A percentile compares a stretch with the other conserved stretches of the same genome.
These are phyloP conservation scores for Oncorhynchus mykiss DNA, from an alignment of 2,113 vertebrate species.

Conservation along the genomic window DNA sequence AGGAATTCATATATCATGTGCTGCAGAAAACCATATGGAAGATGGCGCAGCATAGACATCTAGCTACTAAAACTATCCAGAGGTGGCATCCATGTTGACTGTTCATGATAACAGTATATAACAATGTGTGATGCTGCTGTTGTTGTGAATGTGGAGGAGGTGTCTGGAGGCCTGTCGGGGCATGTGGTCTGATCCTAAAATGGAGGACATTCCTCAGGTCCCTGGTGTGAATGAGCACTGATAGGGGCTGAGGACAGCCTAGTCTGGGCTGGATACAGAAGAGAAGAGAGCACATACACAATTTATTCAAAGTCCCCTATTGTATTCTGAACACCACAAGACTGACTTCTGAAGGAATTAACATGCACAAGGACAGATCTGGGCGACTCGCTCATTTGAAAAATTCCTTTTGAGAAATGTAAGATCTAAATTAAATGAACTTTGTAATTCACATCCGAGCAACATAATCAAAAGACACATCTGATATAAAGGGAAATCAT, in stretches of 20 bases:
- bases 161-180: conserved; percentile 39
- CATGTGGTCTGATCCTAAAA: conserved; percentile 45
- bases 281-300: background rate
- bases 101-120: background rate
- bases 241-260: conserved; percentile 38
- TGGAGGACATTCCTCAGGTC: conserved; percentile 55
- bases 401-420: background rate
- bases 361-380: conserved; percentile 7
- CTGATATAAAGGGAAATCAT: conserved; percentile 21
- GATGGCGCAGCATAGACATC: background rate
- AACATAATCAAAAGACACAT: conserved; percentile 19
- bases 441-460: conserved; percentile 19
- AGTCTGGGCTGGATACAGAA: conserved; percentile 1
- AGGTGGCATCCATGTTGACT: too few relatives aligned
- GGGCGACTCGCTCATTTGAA: conserved; percentile 1
- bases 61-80: too few relatives aligned
- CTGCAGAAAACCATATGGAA: background rate
- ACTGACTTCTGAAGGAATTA: conserved; percentile 9
- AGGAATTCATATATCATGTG: conserved; percentile 41
- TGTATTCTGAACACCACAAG: background rate
- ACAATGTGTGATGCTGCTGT: conserved; percentile 1
- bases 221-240: conserved; percentile 53
- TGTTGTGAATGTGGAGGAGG: conserved; percentile 34
- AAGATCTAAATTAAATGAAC: background rate
- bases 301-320: too few relatives aligned